Base-by-base conservation (phyloP, 2,797 vertebrate species). In the Alouatta caraya region DNA sequence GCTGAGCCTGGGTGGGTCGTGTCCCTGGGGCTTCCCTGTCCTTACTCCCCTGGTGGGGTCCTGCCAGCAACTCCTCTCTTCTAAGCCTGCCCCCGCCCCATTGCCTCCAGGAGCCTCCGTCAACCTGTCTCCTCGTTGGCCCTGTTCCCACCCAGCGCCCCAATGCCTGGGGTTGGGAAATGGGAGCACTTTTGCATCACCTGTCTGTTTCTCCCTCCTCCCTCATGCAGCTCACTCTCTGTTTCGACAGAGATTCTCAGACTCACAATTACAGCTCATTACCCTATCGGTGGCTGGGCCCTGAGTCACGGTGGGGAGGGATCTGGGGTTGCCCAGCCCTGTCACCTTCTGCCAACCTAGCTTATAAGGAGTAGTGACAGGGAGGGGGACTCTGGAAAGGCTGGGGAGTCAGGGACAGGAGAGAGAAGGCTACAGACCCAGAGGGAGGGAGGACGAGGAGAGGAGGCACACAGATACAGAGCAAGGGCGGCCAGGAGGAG, bases 231-330 rank as follows among this genome's bases (percentile, higher is more conserved):
- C 83, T 88, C 73, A 52, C 96, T 97, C 97, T 98, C 96, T 97
- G 88, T 98, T 98, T 97, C 98, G 42, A 97, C 98, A 98, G 59
- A 87, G 80, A 81, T n/a, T 92, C 78, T 52, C 50, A 75, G 85
- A 64, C 84, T 97, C 96, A 70, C 98, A 98, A 98, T 98, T 98
- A 98, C 17, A 50, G 79, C 84, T 97, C 72, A 97, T 98, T 98
- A 97, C 88, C 97, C 96, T 97, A 97, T 97, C 92, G 1, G 80
- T 21, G 46, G 96, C 72, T 85, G 59, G 94, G 94, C 85, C 64
- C 52, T 98, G 98, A 98, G 97, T 98, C 98, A 98, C 92, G 8
- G 57, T 1, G 52, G 94, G 98, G 98, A 97, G 97, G 98, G 88
- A 79, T 61, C 52, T 76, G 0, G 61, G 76, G 76, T 52, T 26